Evolutionary conservation across 1,140 invertebrate species (phyloP).

Genomic region (Halyomorpha halys): DNA sequence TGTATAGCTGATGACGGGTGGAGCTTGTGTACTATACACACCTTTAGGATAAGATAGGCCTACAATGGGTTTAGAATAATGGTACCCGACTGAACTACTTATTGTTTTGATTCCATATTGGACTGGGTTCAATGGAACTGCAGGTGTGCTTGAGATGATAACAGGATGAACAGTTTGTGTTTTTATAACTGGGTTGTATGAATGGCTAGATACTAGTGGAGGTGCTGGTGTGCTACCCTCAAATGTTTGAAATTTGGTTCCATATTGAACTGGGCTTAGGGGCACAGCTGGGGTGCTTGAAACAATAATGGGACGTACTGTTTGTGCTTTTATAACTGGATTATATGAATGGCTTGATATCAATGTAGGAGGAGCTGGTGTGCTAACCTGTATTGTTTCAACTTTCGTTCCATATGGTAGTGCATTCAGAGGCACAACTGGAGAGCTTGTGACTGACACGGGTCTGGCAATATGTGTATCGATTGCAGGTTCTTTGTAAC

Average conservation of each 20-base stretch:
- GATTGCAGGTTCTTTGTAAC: not conserved
- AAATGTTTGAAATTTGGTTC: not conserved
- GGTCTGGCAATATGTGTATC: constrained; percentile 16
- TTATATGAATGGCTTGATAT: constrained; percentile 17
- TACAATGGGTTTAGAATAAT: not conserved
- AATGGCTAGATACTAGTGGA: not conserved
- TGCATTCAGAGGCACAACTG: constrained; percentile 26
- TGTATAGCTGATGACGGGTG: constrained; percentile 21
- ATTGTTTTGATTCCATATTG: constrained; percentile 27
- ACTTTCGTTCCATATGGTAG: constrained; percentile 24
- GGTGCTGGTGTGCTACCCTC: constrained; percentile 2
- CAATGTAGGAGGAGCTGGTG: not conserved
- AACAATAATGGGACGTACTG: not conserved
- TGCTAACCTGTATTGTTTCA: not conserved
- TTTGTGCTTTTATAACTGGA: not conserved
- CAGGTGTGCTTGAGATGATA: constrained; percentile 24
- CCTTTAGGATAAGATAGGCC: not conserved
- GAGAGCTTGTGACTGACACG: constrained; percentile 21
- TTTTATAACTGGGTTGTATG: constrained; percentile 1
- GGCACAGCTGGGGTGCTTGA: constrained; percentile 25
- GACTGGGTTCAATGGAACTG: constrained; percentile 32
- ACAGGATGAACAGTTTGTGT: not conserved
- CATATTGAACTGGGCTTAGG: constrained; percentile 28
- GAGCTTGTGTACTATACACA: constrained; percentile 16
- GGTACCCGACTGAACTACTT: not conserved